Percentiles rank a stretch among this genome's conserved stretches.
phyloP scores from a whole-genome alignment of 2,113 vertebrate genomes.

The Dissostichus mawsoni region DNA sequence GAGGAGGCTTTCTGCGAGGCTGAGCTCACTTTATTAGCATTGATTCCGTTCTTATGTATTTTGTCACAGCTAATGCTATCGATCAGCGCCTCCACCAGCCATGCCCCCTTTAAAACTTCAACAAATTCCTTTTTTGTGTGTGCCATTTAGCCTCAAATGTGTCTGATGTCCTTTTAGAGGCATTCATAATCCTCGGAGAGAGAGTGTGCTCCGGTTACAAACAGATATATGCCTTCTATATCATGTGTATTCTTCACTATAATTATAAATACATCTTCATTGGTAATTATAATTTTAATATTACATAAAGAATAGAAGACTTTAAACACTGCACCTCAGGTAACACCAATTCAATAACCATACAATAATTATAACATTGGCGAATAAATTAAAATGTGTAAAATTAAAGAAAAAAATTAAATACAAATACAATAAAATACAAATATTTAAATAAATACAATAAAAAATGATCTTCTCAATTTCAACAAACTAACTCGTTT shows the following conservation, averaged over 20 bases:
- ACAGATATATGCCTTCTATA: neutral
- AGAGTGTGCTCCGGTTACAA: constrained; percentile 15
- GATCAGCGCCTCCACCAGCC: constrained; percentile 65
- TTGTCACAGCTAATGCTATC: constrained; percentile 79
- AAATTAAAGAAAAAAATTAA: no score
- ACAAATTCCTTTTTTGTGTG: constrained; percentile 46
- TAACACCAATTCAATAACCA: no score
- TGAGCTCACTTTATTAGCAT: constrained; percentile 85
- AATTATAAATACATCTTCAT: no score
- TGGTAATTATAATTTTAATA: no score
- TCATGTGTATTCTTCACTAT: neutral
- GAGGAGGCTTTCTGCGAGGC: constrained; percentile 64
- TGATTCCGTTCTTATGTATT: constrained; percentile 84
- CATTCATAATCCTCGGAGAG: constrained; percentile 51
- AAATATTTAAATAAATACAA: no score
- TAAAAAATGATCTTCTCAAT: no score
- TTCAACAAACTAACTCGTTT: no score
- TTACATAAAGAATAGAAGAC: neutral
- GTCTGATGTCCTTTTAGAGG: constrained; percentile 56
- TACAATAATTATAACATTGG: no score
- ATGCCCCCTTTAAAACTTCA: constrained; percentile 70
- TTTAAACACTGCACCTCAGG: no score
- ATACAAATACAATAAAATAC: no score
- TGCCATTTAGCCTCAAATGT: constrained; percentile 51
- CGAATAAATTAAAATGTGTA: no score